Base-by-base conservation (phyloP, 2,797 vertebrate genomes). In the Atherinosoma microstoma region DNA sequence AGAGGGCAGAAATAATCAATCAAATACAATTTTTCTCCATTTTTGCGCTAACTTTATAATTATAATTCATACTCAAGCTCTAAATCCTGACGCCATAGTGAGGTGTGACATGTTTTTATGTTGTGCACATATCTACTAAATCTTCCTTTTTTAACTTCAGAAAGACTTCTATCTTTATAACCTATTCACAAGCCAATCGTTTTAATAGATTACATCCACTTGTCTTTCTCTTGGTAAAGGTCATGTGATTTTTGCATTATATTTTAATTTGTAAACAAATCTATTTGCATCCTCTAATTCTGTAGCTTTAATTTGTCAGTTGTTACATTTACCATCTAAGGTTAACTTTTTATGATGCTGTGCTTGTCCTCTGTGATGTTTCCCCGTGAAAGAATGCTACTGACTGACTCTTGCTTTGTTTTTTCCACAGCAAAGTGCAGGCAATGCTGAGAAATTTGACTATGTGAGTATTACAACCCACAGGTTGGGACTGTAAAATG, bases 391-490 rank as follows among this genome's bases (percentile, higher is more conserved):
- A 32, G 47, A 71, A 35, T 38, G 5, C 27, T n/a, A 15, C 74
- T 87, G 80, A 91, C 58, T 1, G 51, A 24, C 34, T 35, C 2
- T 53, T 76, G 51, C 75, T 76, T 63, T 83, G 35, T 54, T 84
- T 59, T 76, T 40, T 85, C 76, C 76, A 63, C 95, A 99, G 98
- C 97, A 98, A 95, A 95, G 94, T 93, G 95, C 91, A 84, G 93
- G 97, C 94, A 99, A 97, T n/a, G 97, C 98, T 35, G 98, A 99
- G 81, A 99, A 97, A 82, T 99, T 99, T 95, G 98, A 99, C 91
- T 99, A 99, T 81, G 98, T 99, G 92, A 98, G 98, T 98, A 51
- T 24, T 24, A 12, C 7, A 2, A 12, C 9, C 42, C 42, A 20
- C 18, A 45, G 16, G 40, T 5, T 18, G 3, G 4, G 12, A 42